Base-by-base conservation (phyloP, 2,888 invertebrate genomes). In the Ommatoiulus sabulosus region DNA sequence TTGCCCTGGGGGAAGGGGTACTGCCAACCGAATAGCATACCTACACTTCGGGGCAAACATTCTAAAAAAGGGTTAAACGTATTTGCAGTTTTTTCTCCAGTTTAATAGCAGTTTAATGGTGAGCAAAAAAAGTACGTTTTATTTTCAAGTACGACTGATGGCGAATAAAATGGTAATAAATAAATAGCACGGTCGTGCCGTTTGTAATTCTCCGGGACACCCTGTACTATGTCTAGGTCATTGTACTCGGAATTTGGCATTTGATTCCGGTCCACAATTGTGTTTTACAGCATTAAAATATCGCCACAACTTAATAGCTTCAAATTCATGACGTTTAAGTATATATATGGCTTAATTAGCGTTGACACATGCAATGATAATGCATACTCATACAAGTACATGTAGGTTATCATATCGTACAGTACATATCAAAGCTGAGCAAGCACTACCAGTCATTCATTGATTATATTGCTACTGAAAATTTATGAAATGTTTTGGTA, bases 121-220 rank as follows among this genome's bases (percentile, higher is more conserved):
- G 35, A 15, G 10, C 12, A 12, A 12, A 8, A 80, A 35, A 80
- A 80, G 10, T 24, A 80, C 10, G 3, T 35, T 24, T 52, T 3
- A 52, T 52, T 80, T 80, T 80, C 35, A 80, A 80, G 80, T 80
- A 80, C 72, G 24, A 72, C 72, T 72, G 72, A 24, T 72, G 72
- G 80, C 35, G 24, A 80, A 80, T 35, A 80, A 80, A 80, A 80
- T 3, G 0, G 35, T n/a, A n/a, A 57, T n/a, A 57, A 57, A 57
- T 57, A 8, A 5, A 7, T 12, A 15, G 15, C 52, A 52, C 15
- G 52, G 52, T 10, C 52, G 15, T 52, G 17, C 57, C 5, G 12
- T 57, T 12, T 0, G 46, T 0, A 12, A 3, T 10, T 24, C 72
- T 17, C 35, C 10, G 24, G 24, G 80, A 24, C 80, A 80, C 80